Percentiles rank a stretch among this genome's conserved stretches.
phyloP scores from a whole-genome alignment of 2,797 vertebrate genomes.

The Trematomus bernacchii region DNA sequence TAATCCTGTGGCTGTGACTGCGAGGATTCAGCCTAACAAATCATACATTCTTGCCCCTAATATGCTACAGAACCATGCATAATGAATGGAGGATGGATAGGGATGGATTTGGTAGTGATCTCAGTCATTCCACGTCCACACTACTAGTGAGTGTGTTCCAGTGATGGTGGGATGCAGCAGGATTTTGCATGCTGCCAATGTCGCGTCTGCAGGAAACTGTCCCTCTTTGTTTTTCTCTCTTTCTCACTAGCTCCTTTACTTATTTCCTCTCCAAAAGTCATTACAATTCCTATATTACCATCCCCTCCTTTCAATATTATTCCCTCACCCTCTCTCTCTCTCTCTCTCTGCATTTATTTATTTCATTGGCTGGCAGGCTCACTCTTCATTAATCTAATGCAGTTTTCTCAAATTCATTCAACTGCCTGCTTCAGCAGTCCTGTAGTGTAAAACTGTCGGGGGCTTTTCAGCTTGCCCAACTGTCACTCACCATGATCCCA shows the following conservation, averaged over 20 bases:
- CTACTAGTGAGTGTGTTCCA: slow-evolving; percentile 50
- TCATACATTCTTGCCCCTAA: slow-evolving; percentile 38
- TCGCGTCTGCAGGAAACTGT: slow-evolving; percentile 68
- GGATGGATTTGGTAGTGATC: slow-evolving; percentile 54
- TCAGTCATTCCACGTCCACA: slow-evolving; percentile 71
- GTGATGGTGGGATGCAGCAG: slow-evolving; percentile 61
- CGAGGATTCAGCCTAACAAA: slow-evolving; percentile 45
- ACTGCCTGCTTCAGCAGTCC: slow-evolving; percentile 60
- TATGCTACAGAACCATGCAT: slow-evolving; percentile 62
- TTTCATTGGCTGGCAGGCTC: slow-evolving; percentile 53
- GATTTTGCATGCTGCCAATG: slow-evolving; percentile 75
- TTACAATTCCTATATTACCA: slow-evolving; percentile 55
- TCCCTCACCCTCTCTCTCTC: slow-evolving; percentile 8
- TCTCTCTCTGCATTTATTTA: slow-evolving; percentile 48
- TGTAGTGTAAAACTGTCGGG: slow-evolving; percentile 52
- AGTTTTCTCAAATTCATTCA: slow-evolving; percentile 61
- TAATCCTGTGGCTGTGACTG: slow-evolving; percentile 44
- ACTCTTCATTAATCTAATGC: slow-evolving; percentile 74
- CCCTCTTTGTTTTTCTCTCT: slow-evolving; percentile 66
- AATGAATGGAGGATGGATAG: slow-evolving; percentile 61
- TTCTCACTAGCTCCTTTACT: slow-evolving; percentile 30
- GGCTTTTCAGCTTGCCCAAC: slow-evolving; percentile 51
- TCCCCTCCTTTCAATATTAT: slow-evolving; percentile 50
- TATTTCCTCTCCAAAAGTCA: slow-evolving; percentile 43
- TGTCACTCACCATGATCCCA: slow-evolving; percentile 58